Base-by-base conservation (phyloP, 2,888 invertebrate genomes). In the Onthophagus sagittarius region DNA sequence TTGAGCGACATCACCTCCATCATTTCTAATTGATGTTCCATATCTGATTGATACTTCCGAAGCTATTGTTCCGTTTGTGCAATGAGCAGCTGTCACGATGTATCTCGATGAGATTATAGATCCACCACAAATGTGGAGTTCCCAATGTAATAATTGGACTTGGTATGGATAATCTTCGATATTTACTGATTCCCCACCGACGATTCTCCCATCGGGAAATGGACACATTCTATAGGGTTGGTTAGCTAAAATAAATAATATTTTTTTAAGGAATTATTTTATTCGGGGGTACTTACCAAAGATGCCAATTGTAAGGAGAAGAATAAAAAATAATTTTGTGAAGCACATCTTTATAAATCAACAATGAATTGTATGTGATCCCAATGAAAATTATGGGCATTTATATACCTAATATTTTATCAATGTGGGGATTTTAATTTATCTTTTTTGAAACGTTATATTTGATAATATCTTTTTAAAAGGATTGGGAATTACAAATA, bases 21-120 rank as follows among this genome's bases (percentile, higher is more conserved):
- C 7, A 53, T 70, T 39, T 5, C 15, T 65, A 4, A 32, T 5
- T 7, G 72, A 71, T 6, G 75, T 70, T 15, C 77, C 77, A 33
- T 74, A 76, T 31, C 77, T 69, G 23, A 75, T 11, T 15, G 53
- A 53, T 15, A 70, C 33, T 7, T n/a, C 15, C 11, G 4, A 5
- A 5, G 33, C 13, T 9, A 7, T 1, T 2, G 13, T 53, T 9
- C 31, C 69, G 4, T 72, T 69, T 2, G 77, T 77, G 72, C 81
- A 81, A 62, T 81, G 81, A 15, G 77, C 81, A 67, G 77, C 80
- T 1, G 81, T 83, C 1, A 81, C n/a, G 11, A 74, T 77, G 23
- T 70, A 77, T 13, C 62, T 71, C 2, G 23, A 3, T 14, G 73
- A 72, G 64, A 80, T 77, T 62, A 81, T 75, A 15, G 79, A 78